These are phyloP conservation scores for Stegodyphus dumicola DNA, from an alignment of 1,140 invertebrate species.

Conservation along the genomic window DNA sequence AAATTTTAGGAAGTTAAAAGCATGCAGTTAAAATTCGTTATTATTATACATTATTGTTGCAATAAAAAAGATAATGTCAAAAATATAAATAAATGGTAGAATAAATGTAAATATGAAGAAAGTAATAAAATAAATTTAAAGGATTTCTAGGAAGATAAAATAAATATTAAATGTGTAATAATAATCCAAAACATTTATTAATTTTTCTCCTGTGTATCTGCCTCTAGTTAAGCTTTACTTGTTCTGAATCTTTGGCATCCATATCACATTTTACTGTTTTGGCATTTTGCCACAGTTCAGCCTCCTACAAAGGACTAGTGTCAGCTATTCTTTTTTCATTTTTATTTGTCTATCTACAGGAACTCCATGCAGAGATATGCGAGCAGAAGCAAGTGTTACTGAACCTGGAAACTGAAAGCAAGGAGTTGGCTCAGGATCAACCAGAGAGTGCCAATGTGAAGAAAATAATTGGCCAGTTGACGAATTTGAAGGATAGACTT, in stretches of 20 bases:
- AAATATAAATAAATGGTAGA: too few relatives aligned
- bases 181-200: too few relatives aligned
- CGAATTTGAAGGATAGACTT: slow-evolving; percentile 68
- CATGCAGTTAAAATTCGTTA: too few relatives aligned
- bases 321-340: slow-evolving; percentile 57
- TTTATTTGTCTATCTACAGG: slow-evolving; percentile 15
- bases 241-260: slow-evolving; percentile 6
- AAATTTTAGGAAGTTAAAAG: too few relatives aligned
- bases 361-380: slow-evolving; percentile 43
- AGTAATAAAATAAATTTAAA: too few relatives aligned
- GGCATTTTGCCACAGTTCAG: slow-evolving; percentile 4
- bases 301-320: slow-evolving; percentile 44
- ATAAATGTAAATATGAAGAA: too few relatives aligned
- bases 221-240: neutral
- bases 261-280: neutral
- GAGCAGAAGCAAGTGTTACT: slow-evolving; percentile 71
- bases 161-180: too few relatives aligned
- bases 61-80: too few relatives aligned
- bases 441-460: slow-evolving; percentile 55
- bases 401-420: slow-evolving; percentile 80
- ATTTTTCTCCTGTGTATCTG: too few relatives aligned
- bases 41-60: too few relatives aligned
- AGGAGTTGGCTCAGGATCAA: slow-evolving; percentile 74
- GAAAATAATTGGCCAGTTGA: slow-evolving; percentile 51
- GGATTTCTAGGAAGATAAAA: too few relatives aligned